Base-by-base conservation (phyloP, 2,797 vertebrate genomes). In the Clamator glandarius region DNA sequence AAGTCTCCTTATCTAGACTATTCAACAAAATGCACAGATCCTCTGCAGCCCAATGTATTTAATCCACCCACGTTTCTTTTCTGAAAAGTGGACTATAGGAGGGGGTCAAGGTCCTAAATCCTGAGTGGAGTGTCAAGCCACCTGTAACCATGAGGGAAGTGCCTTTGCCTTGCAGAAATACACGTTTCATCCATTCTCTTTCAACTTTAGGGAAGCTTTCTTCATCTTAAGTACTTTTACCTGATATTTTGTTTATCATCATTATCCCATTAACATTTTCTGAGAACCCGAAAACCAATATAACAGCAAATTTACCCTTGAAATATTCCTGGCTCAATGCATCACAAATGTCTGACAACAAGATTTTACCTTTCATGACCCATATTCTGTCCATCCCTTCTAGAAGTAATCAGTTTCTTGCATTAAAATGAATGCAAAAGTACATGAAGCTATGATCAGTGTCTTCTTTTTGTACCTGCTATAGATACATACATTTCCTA, bases 151-250 rank as follows among this genome's bases (percentile, higher is more conserved):
- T 44, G 44, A 74, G 9, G 7, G 33, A 72, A 73, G 15, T 28
- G 2, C 2, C 9, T 63, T 46, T 79, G 8, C 28, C 28, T 85
- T 88, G 24, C 19, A 62, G 11, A 88, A 76, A 55, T 26, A 31
- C 0, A 41, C 3, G 1, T 79, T 83, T 18, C 20, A 46, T 54
- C 16, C 4, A 2, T 2, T 31, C 5, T 84, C 7, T 46, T 8
- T 31, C 62, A 55, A 36, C 8, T 78, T 73, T 23, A 82, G 2
- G 7, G 28, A 28, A 52, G 2, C 6, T 52, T 10, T 80, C 16
- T 52, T 59, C 5, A 44, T 69, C 11, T 75, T 42, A 81, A 51
- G 8, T 36, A 50, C 11, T 23, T 13, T 73, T 77, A 68, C 23
- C 10, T 46, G 11, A 23, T 54, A 57, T 28, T 62, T 46, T 77